A percentile compares a stretch with the other conserved stretches of the same genome.
phyloP scores from a whole-genome alignment of 2,888 invertebrate genomes.

The Cerastis leucographa region DNA sequence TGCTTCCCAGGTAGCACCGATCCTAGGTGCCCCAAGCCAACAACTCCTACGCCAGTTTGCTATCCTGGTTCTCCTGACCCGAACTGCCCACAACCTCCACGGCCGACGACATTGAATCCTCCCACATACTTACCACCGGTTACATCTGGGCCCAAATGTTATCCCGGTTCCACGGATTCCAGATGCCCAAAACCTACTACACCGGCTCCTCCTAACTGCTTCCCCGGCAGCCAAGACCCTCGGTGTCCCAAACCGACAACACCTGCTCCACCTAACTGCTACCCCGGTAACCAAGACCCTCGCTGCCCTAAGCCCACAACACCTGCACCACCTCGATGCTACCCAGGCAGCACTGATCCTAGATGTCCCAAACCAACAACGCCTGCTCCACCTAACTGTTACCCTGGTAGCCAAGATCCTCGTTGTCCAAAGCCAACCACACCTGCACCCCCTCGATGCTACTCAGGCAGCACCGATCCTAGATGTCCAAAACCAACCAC shows the following conservation, averaged over 20 bases:
- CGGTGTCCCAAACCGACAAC: slow-evolving; percentile 75
- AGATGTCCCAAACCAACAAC: slow-evolving; percentile 70
- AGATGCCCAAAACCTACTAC: too few species aligned
- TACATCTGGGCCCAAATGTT: slow-evolving; percentile 11
- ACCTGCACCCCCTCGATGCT: slow-evolving; percentile 66
- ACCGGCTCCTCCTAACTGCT: slow-evolving; percentile 69
- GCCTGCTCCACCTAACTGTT: slow-evolving; percentile 66
- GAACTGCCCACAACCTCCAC: not conserved
- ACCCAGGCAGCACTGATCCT: slow-evolving; percentile 67
- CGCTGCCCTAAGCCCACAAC: slow-evolving; percentile 16
- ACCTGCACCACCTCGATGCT: slow-evolving; percentile 68
- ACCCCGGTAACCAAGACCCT: slow-evolving; percentile 76
- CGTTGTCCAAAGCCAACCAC: slow-evolving; percentile 69
- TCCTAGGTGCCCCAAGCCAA: slow-evolving; percentile 9
- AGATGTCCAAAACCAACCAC: slow-evolving; percentile 73
- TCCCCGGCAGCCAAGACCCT: slow-evolving; percentile 76
- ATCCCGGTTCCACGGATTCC: too few species aligned
- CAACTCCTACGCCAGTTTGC: slow-evolving; percentile 10
- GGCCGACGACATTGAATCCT: not conserved
- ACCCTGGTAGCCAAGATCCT: slow-evolving; percentile 69
- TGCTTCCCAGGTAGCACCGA: not conserved
- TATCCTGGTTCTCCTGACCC: not conserved
- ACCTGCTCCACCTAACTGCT: slow-evolving; percentile 69
- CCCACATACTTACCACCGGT: slow-evolving; percentile 1
- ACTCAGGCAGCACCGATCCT: slow-evolving; percentile 72